Base-by-base conservation (phyloP, 2,888 invertebrate species). In the Pseudanteris insignis region DNA sequence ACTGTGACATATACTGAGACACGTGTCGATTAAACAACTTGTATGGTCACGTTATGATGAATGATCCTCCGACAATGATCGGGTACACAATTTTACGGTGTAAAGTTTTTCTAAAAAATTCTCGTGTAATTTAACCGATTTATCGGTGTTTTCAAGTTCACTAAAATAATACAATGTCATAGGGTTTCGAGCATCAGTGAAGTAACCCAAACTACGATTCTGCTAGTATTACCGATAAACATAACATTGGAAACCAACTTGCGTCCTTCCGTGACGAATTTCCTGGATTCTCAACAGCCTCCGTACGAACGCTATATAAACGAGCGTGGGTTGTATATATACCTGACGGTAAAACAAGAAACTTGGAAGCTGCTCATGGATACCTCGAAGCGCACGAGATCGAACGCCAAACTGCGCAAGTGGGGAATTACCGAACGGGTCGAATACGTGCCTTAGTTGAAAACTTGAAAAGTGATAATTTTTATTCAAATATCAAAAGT, bases 381-480 rank as follows among this genome's bases (percentile, higher is more conserved):
- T 62, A 50, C 44, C 54, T 24, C 36, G 60, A 50, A 33, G 51
- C 57, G 63, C 63, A 51, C 57, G 63, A 60, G 47, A 63, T 51
- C 65, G 51, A 47, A 65, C 66, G 63, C 65, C 70, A 67, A 70
- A 67, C 65, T 66, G 67, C 63, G 66, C 66, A 61, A 63, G 63
- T 55, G 63, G 55, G 51, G 59, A 55, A 55, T 59, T 63, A 37
- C 26, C 26, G 46, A n/a, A n/a, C n/a, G n/a, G n/a, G n/a, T n/a
- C n/a, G n/a, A n/a, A n/a, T n/a, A n/a, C n/a, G n/a, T n/a, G n/a
- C n/a, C n/a, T n/a, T n/a, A n/a, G n/a, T n/a, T n/a, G n/a, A n/a
- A 55, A 63, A 51, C 43, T 55, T 50, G 59, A 55, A n/a, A n/a
- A n/a, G n/a, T n/a, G n/a, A n/a, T n/a, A n/a, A n/a, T n/a, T n/a